These are phyloP conservation scores for Platichthys flesus DNA, from an alignment of 2,113 vertebrate species.

Conservation along the genomic window DNA sequence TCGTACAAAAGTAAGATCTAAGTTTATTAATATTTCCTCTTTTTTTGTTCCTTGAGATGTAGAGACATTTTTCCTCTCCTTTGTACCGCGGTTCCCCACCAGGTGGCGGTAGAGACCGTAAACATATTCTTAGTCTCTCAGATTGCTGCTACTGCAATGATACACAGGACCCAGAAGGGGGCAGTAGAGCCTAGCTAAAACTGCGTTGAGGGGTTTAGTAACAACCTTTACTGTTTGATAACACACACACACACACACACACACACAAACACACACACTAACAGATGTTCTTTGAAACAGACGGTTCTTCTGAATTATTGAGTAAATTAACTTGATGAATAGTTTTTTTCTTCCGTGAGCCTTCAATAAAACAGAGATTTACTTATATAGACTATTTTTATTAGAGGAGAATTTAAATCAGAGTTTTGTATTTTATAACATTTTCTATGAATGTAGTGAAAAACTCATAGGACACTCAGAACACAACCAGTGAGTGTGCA, in stretches of 20 bases:
- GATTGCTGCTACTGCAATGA: constrained; percentile 14
- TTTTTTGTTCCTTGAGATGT: no score
- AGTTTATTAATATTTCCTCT: no score
- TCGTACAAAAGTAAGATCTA: no score
- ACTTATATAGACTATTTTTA: constrained; percentile 4
- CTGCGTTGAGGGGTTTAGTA: neutral
- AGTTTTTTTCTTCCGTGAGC: constrained; percentile 37
- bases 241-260: constrained; percentile 24
- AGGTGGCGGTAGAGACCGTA: constrained; percentile 57
- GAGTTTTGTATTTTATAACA: neutral
- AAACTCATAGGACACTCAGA: no score
- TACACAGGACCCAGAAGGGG: constrained; percentile 41
- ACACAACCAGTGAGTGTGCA: constrained; percentile 9
- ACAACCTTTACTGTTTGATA: constrained; percentile 42
- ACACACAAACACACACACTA: constrained; percentile 27
- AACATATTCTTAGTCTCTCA: neutral
- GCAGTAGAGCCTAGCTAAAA: constrained; percentile 61
- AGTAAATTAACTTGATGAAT: constrained; percentile 55
- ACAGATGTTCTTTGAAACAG: constrained; percentile 23
- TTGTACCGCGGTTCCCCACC: constrained; percentile 28
- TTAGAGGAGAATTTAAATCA: constrained; percentile 11
- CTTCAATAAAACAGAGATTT: constrained; percentile 22
- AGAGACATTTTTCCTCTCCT: neutral
- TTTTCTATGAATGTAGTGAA: neutral
- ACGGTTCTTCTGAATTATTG: constrained; percentile 51